Percentiles rank a stretch among this genome's conserved stretches.
Conservation (phyloP, 2,797 vertebrate genomes). For the Xerus rutilus region DNA sequence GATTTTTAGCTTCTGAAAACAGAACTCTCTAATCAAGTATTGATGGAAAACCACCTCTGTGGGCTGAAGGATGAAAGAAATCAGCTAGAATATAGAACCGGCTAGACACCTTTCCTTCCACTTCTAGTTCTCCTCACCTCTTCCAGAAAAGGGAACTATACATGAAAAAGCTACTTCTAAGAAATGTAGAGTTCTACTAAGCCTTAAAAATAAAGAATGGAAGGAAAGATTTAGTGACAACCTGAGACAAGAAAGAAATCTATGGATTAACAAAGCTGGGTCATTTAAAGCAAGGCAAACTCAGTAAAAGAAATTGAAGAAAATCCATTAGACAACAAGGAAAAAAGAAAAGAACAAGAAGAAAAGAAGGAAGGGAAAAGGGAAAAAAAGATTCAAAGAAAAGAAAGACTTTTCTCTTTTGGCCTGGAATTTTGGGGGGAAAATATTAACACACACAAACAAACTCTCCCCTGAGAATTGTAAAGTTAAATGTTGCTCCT, state of each 20-base stretch:
- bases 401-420: not conserved
- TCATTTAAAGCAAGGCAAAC: not conserved
- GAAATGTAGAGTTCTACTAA: not conserved
- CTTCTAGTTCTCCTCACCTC: not conserved
- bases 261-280: not conserved
- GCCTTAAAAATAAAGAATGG: too few relatives aligned
- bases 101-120: not conserved
- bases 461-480: not conserved
- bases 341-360: not conserved
- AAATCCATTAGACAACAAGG: not conserved
- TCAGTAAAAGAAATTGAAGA: not conserved
- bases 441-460: too few relatives aligned
- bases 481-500: not conserved
- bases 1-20: conserved; percentile 27
- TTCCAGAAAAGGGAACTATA: not conserved
- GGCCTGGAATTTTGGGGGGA: not conserved
- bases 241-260: not conserved
- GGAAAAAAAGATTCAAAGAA: not conserved
- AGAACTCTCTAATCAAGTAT: not conserved
- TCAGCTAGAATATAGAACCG: not conserved
- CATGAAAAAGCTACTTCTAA: not conserved
- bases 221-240: not conserved
- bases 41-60: not conserved
- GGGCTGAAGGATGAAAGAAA: not conserved
- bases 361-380: not conserved